Evolutionary conservation across 2,797 vertebrate genomes (phyloP).

Genomic region (Mus spretus): DNA sequence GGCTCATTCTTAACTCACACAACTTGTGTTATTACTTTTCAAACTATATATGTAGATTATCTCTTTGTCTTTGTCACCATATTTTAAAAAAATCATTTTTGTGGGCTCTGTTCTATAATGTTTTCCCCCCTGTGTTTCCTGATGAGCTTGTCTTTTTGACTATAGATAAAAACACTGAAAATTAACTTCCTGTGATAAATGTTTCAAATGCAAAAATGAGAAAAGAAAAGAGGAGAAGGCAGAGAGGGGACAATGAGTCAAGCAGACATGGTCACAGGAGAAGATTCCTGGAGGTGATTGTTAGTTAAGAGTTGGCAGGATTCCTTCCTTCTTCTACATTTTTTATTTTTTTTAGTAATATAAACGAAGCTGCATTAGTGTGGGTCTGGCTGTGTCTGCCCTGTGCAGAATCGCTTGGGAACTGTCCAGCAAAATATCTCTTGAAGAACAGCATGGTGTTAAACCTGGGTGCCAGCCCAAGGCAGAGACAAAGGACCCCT

Average conservation of each 20-base stretch:
- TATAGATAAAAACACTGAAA: slow-evolving; percentile 93
- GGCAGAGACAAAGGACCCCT: slow-evolving; percentile 85
- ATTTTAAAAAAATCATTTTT: slow-evolving; percentile 34
- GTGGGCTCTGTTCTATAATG: slow-evolving; percentile 86
- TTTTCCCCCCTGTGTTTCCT: slow-evolving; percentile 91
- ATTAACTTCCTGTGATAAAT: slow-evolving; percentile 97
- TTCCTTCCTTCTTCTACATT: neutral
- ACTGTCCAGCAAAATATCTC: slow-evolving; percentile 81
- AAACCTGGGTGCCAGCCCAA: slow-evolving; percentile 79
- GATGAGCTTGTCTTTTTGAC: slow-evolving; percentile 91
- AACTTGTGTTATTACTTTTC: neutral
- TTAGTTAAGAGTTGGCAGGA: slow-evolving; percentile 55
- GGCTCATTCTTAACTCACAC: neutral
- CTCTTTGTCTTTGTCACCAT: slow-evolving; percentile 81
- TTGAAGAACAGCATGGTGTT: slow-evolving; percentile 85
- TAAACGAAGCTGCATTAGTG: slow-evolving; percentile 57
- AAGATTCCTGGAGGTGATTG: slow-evolving; percentile 8
- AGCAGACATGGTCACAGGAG: neutral
- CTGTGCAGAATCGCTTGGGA: slow-evolving; percentile 75
- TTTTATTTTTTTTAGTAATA: neutral
- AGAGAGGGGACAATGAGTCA: neutral
- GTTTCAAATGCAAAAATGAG: slow-evolving; percentile 88
- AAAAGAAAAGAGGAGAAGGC: neutral
- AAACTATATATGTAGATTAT: neutral
- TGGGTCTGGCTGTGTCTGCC: slow-evolving; percentile 64